These are phyloP conservation scores for Drosophila incognita DNA, from an alignment of 2,888 invertebrate species.

Conservation along the genomic window DNA sequence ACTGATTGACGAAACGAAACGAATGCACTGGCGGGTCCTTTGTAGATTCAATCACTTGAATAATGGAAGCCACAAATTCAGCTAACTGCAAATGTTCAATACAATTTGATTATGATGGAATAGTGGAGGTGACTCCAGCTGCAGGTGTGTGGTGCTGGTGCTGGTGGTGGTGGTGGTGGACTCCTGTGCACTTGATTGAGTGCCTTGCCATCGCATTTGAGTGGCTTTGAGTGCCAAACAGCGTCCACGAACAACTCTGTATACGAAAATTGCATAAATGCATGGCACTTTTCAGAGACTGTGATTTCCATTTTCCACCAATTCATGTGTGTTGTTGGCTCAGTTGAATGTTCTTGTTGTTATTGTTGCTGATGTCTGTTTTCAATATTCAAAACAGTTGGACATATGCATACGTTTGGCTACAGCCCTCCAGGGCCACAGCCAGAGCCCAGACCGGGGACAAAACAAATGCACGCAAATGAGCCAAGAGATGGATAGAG, in stretches of 20 bases:
- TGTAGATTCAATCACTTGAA: constrained; percentile 74
- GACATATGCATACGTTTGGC: constrained; percentile 73
- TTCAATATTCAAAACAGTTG: constrained; percentile 77
- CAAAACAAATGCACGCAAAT: constrained; percentile 79
- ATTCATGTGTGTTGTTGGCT: constrained; percentile 20
- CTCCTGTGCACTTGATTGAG: constrained; percentile 73
- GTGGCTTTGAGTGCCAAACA: constrained; percentile 75
- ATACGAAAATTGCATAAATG: constrained; percentile 75
- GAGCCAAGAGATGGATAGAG: constrained; percentile 65
- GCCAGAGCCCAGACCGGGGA: constrained; percentile 21
- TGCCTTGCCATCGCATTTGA: constrained; percentile 77
- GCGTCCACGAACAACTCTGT: constrained; percentile 61
- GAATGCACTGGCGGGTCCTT: constrained; percentile 64
- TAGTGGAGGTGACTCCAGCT: constrained; percentile 9
- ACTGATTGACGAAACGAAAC: constrained; percentile 17
- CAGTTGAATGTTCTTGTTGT: constrained; percentile 6
- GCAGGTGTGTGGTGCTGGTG: neutral
- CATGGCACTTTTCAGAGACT: constrained; percentile 76
- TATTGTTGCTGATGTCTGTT: constrained; percentile 52
- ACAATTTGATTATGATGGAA: constrained; percentile 77
- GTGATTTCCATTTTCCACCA: constrained; percentile 51
- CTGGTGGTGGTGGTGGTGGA: constrained; percentile 5
- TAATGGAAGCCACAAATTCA: constrained; percentile 74
- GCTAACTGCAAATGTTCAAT: constrained; percentile 80
- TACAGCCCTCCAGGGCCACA: constrained; percentile 42